A percentile compares a stretch with the other conserved stretches of the same genome.
Evolutionary conservation across 2,113 vertebrate genomes (phyloP).

Genomic region (Muntiacus reevesi): DNA sequence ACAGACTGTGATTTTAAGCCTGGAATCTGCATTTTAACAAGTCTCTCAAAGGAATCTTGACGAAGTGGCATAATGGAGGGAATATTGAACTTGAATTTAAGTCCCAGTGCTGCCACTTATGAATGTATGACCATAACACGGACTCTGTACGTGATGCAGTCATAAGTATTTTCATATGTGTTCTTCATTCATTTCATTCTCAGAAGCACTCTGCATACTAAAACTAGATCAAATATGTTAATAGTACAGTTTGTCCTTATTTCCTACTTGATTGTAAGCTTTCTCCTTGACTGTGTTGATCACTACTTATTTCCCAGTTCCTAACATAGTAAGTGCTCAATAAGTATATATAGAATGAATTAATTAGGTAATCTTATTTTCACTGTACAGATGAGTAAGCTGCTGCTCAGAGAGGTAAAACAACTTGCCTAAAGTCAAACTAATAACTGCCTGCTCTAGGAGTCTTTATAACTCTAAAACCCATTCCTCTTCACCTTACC

Average conservation of each 20-base stretch:
- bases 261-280: neutral
- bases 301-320: neutral
- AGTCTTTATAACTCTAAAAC: neutral
- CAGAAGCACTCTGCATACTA: neutral
- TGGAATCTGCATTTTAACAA: constrained; percentile 35
- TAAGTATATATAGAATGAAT: neutral
- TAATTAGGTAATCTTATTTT: neutral
- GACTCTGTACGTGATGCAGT: neutral
- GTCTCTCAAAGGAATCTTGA: neutral
- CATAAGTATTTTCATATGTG: neutral
- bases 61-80: neutral
- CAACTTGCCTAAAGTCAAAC: neutral
- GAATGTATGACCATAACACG: neutral
- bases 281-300: neutral
- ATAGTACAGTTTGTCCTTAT: neutral
- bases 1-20: neutral
- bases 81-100: neutral
- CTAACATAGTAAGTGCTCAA: neutral
- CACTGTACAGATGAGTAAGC: neutral
- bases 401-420: neutral
- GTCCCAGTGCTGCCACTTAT: neutral
- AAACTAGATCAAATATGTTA: neutral
- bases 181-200: neutral
- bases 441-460: neutral
- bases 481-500: neutral